phyloP scores from a whole-genome alignment of 1,140 invertebrate genomes.

The Rhopalosiphum padi region DNA sequence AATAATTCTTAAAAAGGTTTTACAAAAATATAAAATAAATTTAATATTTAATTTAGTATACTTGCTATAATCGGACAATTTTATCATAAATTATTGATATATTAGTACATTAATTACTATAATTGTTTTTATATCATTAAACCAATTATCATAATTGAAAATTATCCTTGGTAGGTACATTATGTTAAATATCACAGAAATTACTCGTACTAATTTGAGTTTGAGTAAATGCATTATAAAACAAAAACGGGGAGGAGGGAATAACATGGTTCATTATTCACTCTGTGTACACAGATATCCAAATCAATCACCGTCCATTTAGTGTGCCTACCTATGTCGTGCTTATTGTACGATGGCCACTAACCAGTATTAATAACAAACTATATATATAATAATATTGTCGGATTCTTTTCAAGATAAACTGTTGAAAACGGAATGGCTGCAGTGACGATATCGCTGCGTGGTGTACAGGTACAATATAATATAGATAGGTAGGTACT shows the following conservation, averaged over 20 bases:
- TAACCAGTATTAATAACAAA: not conserved
- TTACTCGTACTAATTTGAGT: too few species aligned
- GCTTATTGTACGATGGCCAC: not conserved
- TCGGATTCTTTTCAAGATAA: not conserved
- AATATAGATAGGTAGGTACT: not conserved
- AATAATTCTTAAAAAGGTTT: not conserved
- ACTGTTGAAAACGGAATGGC: not conserved
- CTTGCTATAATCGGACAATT: not conserved
- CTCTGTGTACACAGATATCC: not conserved
- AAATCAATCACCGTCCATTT: not conserved
- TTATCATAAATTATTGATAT: not conserved
- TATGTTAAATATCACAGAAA: too few species aligned
- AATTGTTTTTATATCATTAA: not conserved
- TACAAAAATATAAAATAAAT: not conserved
- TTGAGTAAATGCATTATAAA: too few species aligned
- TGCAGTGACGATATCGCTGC: too few species aligned
- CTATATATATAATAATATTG: not conserved
- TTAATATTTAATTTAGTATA: not conserved
- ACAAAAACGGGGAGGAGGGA: too few species aligned
- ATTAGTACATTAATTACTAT: not conserved
- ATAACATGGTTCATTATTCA: too few species aligned
- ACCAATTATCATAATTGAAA: too few species aligned
- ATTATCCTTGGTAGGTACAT: too few species aligned
- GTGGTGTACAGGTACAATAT: not conserved
- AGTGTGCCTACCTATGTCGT: not conserved